Conservation (phyloP, 2,113 vertebrate species). For the Ammodytes dubius region DNA sequence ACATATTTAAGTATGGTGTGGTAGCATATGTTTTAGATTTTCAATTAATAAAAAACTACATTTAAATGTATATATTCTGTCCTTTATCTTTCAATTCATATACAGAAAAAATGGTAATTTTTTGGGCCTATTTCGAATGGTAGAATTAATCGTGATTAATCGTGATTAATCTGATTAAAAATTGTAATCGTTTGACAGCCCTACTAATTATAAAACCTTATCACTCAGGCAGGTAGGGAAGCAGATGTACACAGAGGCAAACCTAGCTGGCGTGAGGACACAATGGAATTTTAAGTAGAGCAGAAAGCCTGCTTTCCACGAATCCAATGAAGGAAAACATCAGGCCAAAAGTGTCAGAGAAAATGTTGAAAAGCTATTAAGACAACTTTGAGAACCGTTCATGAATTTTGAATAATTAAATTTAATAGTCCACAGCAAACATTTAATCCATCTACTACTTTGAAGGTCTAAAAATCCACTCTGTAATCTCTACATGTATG, state of each 20-base stretch:
- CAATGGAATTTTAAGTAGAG: neutral
- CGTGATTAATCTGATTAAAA: too few species aligned
- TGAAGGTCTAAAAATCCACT: slow-evolving; percentile 27
- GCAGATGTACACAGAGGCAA: neutral
- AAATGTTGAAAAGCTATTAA: neutral
- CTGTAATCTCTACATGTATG: slow-evolving; percentile 36
- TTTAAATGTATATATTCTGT: too few species aligned
- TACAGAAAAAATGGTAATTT: too few species aligned
- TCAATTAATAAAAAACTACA: too few species aligned
- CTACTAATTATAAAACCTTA: neutral
- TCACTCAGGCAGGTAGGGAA: neutral
- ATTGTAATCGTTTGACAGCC: too few species aligned
- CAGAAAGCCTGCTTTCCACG: neutral
- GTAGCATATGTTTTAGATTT: too few species aligned
- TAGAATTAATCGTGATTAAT: too few species aligned
- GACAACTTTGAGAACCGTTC: neutral
- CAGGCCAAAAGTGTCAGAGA: neutral
- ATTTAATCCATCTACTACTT: slow-evolving; percentile 3
- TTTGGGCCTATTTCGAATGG: too few species aligned
- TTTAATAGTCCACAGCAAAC: neutral
- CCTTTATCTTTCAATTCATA: too few species aligned
- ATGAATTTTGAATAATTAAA: neutral
- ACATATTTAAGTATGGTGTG: too few species aligned
- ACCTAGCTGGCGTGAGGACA: neutral
- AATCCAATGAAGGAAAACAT: slow-evolving; percentile 6